Conservation (phyloP, 2,888 invertebrate species). For the Macaria liturata region DNA sequence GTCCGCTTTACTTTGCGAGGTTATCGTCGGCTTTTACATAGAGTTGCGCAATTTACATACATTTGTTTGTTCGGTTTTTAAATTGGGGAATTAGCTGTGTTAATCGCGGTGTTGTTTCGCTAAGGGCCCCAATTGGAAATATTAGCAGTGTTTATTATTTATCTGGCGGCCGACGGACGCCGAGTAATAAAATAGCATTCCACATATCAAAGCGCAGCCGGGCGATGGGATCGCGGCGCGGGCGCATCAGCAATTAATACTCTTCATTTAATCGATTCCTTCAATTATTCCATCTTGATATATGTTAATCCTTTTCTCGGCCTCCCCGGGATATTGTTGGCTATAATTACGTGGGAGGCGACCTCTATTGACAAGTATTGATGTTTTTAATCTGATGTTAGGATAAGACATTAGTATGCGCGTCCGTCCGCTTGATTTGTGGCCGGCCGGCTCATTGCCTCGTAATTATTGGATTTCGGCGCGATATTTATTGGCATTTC, state of each 20-base stretch:
- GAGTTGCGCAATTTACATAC: conserved; percentile 80
- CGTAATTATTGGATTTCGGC: conserved; percentile 81
- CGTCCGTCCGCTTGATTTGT: conserved; percentile 77
- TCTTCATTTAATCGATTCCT: conserved; percentile 82
- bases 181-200: conserved; percentile 44
- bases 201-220: conserved; percentile 52
- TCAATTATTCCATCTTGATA: conserved; percentile 81
- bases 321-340: conserved; percentile 80
- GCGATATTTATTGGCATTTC: conserved; percentile 79
- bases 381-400: conserved; percentile 83
- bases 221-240: conserved; percentile 62
- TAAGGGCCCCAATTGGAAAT: conserved; percentile 44
- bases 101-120: conserved; percentile 69
- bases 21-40: conserved; percentile 77
- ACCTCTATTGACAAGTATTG: conserved; percentile 82
- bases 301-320: conserved; percentile 77
- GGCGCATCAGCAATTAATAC: conserved; percentile 81
- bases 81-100: conserved; percentile 79
- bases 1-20: conserved; percentile 46
- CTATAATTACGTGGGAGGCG: conserved; percentile 82
- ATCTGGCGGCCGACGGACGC: conserved; percentile 37
- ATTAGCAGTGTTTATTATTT: conserved; percentile 31
- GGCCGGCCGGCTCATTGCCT: conserved; percentile 75
- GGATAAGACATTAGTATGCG: conserved; percentile 81
- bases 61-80: conserved; percentile 82